Evolutionary conservation across 2,888 invertebrate genomes (phyloP), one percentile per base, ranked within the genome.

Genomic region (Heteromurus nitidus): DNA sequence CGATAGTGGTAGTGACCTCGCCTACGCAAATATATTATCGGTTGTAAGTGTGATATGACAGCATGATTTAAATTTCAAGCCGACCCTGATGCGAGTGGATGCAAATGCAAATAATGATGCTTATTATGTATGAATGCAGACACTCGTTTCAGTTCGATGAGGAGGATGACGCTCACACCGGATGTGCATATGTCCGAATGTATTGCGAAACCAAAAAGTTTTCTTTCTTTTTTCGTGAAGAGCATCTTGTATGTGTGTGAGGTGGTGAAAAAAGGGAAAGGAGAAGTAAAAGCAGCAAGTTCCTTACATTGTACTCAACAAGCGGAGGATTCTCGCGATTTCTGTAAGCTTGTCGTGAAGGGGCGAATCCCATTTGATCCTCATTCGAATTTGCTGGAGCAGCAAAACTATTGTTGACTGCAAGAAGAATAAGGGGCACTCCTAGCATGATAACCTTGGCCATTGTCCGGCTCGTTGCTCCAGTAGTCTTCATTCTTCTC

Each of bases 351-450:
- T 60, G 72, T 67, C 76, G 69, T 0, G 53, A 50, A 11, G 55
- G 65, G 62, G 42, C 70, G 80, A 80, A 80, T 80, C 80, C 80
- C 42, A 80, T 73, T 80, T 55, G 67, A 75, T 83, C 83, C 70
- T 83, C 83, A 74, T 77, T 82, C 31, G 77, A 77, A 68, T 26
- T 80, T 65, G 79, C 82, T 75, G 83, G 80, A 42, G 83, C 80
- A 70, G 83, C 83, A 72, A 80, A 76, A 47, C 70, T 67, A 72
- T 60, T 69, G 83, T 76, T 74, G 80, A 75, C 80, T 47, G 64
- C n/a, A 42, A 64, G 50, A 60, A 69, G 58, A 50, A 80, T 60
- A 72, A 80, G 65, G 65, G 76, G 75, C 73, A 73, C 73, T 73
- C 73, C 80, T 55, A 76, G 50, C 20, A 65, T 22, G 42, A 81